Evolutionary conservation across 1,140 invertebrate genomes (phyloP), one percentile per base, ranked within the genome.

Genomic region (Drosophila biarmipes): DNA sequence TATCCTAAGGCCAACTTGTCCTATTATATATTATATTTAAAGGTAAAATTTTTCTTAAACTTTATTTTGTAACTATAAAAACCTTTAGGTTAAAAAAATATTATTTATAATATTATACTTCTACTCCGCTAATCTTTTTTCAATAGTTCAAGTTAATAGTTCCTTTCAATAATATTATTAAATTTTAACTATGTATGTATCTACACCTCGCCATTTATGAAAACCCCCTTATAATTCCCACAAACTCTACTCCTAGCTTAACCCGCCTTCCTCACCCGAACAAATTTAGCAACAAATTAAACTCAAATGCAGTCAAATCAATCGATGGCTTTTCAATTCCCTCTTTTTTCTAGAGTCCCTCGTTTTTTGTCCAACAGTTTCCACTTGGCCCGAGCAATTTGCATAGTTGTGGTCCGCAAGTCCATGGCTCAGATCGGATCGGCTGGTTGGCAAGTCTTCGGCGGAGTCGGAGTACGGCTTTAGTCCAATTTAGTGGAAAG

Each of bases 401-500:
- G 62, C 76, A 84, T 73, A 80, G 64, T 52, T 80, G 71, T 54
- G 64, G 59, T 63, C 35, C 46, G 49, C 51, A 62, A 48, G 49
- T 42, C 55, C 38, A 19, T 29, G 17, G 38, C 17, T 55, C 58
- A 43, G 71, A 66, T 64, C 48, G 63, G 37, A 69, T 46, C 19
- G 12, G 5, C 12, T 7, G 48, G 29, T 42, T 35, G 63, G 63
- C 49, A 31, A 42, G 58, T 64, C 63, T 38, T 66, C 45, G 63
- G 12, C 10, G 34, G 14, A 48, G 64, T 54, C 10, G 34, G 14
- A 48, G 64, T 54, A 68, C 34, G 66, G 49, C 49, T 69, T 67
- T 64, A 78, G 58, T 76, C 73, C 66, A 85, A 79, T 73, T 76
- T 72, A 76, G 80, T 68, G 67, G 81, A 77, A 73, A 85, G 80